A percentile compares a stretch with the other conserved stretches of the same genome.
Evolutionary conservation across 2,113 vertebrate genomes (phyloP).

Genomic region (Anguilla rostrata): DNA sequence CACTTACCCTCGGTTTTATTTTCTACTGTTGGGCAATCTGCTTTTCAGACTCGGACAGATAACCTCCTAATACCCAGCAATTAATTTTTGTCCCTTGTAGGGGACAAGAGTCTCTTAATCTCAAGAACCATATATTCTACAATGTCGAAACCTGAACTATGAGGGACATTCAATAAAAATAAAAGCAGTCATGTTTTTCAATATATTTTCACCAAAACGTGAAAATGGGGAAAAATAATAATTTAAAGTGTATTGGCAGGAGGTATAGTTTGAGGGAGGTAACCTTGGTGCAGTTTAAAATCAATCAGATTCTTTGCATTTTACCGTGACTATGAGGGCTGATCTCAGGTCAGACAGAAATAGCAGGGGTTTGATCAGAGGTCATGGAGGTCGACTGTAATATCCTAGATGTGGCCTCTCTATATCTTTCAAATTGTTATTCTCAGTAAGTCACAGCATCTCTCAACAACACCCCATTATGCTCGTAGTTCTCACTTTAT

Average conservation of each 20-base stretch:
- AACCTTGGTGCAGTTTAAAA: neutral
- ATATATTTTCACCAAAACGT: too few relatives aligned
- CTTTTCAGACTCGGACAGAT: too few relatives aligned
- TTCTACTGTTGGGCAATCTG: neutral
- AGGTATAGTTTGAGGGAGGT: neutral
- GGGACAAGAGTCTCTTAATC: too few relatives aligned
- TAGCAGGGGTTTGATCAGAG: neutral
- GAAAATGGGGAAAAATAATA: neutral
- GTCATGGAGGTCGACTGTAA: neutral
- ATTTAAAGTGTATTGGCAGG: too few relatives aligned
- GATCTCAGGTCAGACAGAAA: neutral
- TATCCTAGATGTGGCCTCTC: neutral
- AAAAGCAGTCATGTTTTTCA: too few relatives aligned
- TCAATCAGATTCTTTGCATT: neutral
- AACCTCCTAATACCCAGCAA: too few relatives aligned
- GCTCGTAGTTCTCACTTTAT: neutral
- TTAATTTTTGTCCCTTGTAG: too few relatives aligned
- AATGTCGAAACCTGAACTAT: too few relatives aligned
- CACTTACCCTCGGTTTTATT: neutral
- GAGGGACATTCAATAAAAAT: too few relatives aligned
- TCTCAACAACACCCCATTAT: neutral
- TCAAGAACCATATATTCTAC: too few relatives aligned
- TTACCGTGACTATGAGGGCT: neutral
- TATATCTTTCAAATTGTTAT: neutral
- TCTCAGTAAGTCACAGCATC: constrained; percentile 5